Evolutionary conservation across 1,140 invertebrate genomes (phyloP).

Genomic region (Globodera ellingtonae): DNA sequence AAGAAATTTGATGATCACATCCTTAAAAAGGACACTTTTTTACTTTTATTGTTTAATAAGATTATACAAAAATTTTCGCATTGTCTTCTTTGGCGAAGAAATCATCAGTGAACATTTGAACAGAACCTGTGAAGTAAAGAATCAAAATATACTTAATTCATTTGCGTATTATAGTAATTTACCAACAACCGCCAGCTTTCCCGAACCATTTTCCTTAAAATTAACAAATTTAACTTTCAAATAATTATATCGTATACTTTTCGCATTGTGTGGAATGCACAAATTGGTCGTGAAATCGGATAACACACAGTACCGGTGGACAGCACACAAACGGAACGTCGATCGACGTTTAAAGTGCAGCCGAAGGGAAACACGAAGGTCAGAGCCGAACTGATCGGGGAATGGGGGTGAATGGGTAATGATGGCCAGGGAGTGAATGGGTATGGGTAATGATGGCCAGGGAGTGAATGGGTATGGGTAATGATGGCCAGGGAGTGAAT

Average conservation of each 20-base stretch:
- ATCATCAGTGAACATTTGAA: constrained; percentile 72
- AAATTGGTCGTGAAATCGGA: constrained; percentile 87
- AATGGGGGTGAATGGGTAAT: constrained; percentile 44
- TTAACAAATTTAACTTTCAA: neutral
- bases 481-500: no score
- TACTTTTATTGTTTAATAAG: constrained; percentile 23
- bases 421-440: no score
- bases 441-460: no score
- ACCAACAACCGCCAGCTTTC: constrained; percentile 13
- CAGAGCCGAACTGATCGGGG: constrained; percentile 70
- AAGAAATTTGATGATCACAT: constrained; percentile 84
- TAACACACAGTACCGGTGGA: constrained; percentile 89
- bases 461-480: no score
- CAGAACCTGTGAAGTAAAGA: constrained; percentile 65
- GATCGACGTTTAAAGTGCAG: constrained; percentile 87
- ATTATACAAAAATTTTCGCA: constrained; percentile 74
- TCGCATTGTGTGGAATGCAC: constrained; percentile 75
- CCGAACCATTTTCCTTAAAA: constrained; percentile 17
- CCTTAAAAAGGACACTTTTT: constrained; percentile 68
- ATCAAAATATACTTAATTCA: neutral
- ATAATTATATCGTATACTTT: neutral
- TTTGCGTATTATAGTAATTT: constrained; percentile 1
- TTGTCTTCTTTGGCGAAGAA: constrained; percentile 96
- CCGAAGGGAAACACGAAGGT: constrained; percentile 93
- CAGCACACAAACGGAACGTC: constrained; percentile 82